These are phyloP conservation scores for Chrysomallon squamiferum DNA, from an alignment of 1,140 invertebrate genomes.

Conservation along the genomic window DNA sequence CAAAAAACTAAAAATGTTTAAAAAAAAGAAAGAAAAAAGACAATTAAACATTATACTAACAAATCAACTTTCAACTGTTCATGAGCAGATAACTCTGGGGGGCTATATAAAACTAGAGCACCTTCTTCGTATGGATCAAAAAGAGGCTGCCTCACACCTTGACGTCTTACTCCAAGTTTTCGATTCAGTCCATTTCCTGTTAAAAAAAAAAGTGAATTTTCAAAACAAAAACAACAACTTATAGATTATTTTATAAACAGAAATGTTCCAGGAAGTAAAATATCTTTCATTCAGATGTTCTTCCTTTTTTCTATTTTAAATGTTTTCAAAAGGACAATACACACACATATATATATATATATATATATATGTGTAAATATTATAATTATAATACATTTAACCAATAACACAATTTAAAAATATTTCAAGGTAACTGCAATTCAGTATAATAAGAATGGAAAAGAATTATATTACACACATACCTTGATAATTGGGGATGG, in stretches of 20 bases:
- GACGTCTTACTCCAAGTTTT: slow-evolving; percentile 77
- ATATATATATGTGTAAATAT: neutral
- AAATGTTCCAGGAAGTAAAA: too few species aligned
- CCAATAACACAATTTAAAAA: neutral
- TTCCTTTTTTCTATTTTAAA: neutral
- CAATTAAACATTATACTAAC: slow-evolving; percentile 59
- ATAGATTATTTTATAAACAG: too few species aligned
- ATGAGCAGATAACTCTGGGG: slow-evolving; percentile 82
- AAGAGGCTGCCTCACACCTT: slow-evolving; percentile 76
- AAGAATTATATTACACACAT: too few species aligned
- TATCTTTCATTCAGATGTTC: neutral
- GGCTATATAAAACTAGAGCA: slow-evolving; percentile 88
- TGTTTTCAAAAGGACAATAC: neutral
- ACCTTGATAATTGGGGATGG: slow-evolving; percentile 86
- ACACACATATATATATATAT: too few species aligned
- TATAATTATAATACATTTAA: neutral
- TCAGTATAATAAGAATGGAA: too few species aligned
- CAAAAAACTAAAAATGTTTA: neutral
- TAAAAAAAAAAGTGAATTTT: neutral
- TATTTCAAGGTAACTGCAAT: neutral
- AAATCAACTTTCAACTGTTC: slow-evolving; percentile 80
- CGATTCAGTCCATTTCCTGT: slow-evolving; percentile 59
- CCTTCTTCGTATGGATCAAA: slow-evolving; percentile 94
- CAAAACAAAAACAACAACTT: neutral
- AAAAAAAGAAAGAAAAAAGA: slow-evolving; percentile 11